Conservation (phyloP, 2,888 invertebrate species). For the Eledone cirrhosa region DNA sequence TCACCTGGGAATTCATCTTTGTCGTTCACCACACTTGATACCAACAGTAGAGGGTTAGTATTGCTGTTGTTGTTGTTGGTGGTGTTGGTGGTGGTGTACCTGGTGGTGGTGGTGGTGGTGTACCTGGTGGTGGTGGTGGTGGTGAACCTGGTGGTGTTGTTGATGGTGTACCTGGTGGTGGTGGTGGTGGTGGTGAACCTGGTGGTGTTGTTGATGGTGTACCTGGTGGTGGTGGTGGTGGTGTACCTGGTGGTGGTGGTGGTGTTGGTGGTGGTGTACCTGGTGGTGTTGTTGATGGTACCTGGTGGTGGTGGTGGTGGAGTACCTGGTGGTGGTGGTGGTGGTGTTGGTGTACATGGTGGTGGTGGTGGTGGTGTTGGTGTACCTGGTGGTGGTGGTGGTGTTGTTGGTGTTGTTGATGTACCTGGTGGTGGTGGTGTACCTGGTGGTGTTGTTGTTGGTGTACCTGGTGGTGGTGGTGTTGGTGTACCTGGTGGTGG, state of each 20-base stretch:
- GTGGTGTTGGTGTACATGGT: too few species aligned
- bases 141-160: too few species aligned
- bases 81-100: too few species aligned
- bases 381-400: too few species aligned
- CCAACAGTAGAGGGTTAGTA: constrained; percentile 11
- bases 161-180: too few species aligned
- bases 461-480: not conserved
- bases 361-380: too few species aligned
- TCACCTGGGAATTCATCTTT: not conserved
- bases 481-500: not conserved
- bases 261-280: not conserved
- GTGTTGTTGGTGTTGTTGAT: not conserved
- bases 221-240: too few species aligned
- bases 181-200: too few species aligned
- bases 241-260: not conserved
- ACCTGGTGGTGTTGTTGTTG: not conserved
- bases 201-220: not conserved
- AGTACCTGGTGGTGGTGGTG: not conserved
- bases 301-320: too few species aligned
- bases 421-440: not conserved
- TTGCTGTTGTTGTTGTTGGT: not conserved
- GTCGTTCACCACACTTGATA: constrained; percentile 18
- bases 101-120: too few species aligned
- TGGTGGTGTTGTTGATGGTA: not conserved
- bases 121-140: too few species aligned